Conservation (phyloP, 2,797 vertebrate genomes). For the Falco concolor region DNA sequence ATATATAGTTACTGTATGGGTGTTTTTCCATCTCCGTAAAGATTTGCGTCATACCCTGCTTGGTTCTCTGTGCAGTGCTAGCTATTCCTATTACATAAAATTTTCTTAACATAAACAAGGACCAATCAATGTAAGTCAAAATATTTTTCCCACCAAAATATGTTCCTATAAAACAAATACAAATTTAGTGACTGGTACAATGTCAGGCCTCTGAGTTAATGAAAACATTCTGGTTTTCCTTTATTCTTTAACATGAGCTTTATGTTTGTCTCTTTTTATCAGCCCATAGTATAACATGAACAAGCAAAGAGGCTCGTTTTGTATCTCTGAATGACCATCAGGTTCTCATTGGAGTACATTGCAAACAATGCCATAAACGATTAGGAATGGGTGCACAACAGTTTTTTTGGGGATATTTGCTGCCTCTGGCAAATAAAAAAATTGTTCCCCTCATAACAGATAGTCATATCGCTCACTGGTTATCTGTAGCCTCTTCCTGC, state of each 20-base stretch:
- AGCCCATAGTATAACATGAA: background rate
- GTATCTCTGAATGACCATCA: background rate
- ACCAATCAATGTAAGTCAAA: background rate
- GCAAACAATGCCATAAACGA: background rate
- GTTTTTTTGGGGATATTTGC: background rate
- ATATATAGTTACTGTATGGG: background rate
- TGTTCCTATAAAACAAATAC: background rate
- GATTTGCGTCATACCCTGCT: background rate
- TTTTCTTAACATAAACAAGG: background rate
- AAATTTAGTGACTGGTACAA: background rate
- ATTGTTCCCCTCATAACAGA: background rate
- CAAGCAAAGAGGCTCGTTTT: background rate
- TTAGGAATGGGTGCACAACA: background rate
- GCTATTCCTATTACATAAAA: background rate
- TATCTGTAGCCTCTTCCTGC: constrained; percentile 1
- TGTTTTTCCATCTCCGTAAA: background rate
- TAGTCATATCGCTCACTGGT: background rate
- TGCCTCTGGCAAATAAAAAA: constrained; percentile 2
- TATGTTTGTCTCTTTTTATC: background rate
- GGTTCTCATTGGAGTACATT: background rate
- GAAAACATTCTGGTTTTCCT: background rate
- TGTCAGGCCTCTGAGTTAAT: background rate
- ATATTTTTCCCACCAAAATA: background rate
- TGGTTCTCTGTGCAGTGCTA: background rate
- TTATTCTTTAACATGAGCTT: background rate